Conservation (phyloP, 1,140 invertebrate genomes). For the Cotesia typhae region DNA sequence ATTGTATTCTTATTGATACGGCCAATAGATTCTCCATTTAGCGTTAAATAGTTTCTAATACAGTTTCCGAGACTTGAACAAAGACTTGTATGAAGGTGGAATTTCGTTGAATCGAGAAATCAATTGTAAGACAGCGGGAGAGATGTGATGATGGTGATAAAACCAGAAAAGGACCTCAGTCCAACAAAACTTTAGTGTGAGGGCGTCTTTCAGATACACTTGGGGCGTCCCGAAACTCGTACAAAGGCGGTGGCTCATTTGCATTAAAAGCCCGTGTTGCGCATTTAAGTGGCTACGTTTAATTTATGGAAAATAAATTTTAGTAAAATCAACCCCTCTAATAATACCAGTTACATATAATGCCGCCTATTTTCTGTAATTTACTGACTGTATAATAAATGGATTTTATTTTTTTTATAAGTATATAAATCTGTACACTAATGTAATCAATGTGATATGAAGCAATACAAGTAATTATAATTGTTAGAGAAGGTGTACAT, state of each 20-base stretch:
- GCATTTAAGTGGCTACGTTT: conserved; percentile 24
- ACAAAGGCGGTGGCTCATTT: conserved; percentile 37
- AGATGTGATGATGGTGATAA: conserved; percentile 25
- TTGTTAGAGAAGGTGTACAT: too few species aligned
- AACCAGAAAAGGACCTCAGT: neutral
- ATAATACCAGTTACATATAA: conserved; percentile 29
- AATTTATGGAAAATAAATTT: conserved; percentile 42
- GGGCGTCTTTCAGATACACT: conserved; percentile 34
- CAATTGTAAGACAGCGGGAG: conserved; percentile 3
- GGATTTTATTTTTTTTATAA: neutral
- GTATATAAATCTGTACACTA: too few species aligned
- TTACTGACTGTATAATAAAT: neutral
- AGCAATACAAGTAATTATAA: too few species aligned
- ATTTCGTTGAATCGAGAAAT: conserved; percentile 12
- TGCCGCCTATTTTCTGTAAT: conserved; percentile 13
- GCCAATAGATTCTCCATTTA: too few species aligned
- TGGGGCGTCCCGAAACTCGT: conserved; percentile 29
- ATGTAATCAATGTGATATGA: neutral
- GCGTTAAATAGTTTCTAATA: too few species aligned
- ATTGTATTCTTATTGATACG: too few species aligned
- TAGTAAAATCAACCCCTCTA: conserved; percentile 39
- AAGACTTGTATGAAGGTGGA: neutral
- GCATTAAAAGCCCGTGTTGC: conserved; percentile 32
- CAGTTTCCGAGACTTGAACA: too few species aligned
- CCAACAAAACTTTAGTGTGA: neutral